Percentiles rank a stretch among this genome's conserved stretches.
These are phyloP conservation scores for Gymnarchus niloticus DNA, from an alignment of 2,113 vertebrate genomes.

Conservation along the genomic window DNA sequence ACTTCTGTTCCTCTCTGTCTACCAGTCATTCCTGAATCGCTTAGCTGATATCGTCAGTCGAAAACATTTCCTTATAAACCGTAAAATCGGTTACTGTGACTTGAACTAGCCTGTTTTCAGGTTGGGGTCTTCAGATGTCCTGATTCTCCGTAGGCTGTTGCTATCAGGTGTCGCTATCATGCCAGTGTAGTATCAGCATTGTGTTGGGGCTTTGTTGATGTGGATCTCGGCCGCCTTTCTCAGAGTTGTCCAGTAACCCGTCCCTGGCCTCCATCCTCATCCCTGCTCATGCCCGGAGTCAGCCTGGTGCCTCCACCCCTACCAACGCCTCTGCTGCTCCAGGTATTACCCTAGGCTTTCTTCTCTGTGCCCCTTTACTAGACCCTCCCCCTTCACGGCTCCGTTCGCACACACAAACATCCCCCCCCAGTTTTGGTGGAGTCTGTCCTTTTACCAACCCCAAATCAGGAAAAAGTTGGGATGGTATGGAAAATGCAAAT, in stretches of 20 bases:
- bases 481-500: too few species aligned
- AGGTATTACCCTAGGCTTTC: conserved; percentile 63
- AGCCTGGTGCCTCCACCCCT: conserved; percentile 83
- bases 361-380: not conserved
- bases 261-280: conserved; percentile 90
- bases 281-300: conserved; percentile 87
- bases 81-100: too few species aligned
- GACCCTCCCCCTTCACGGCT: not conserved
- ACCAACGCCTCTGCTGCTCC: conserved; percentile 89
- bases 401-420: too few species aligned
- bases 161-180: not conserved
- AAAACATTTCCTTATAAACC: too few species aligned
- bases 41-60: not conserved
- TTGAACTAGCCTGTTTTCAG: not conserved
- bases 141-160: not conserved
- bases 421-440: too few species aligned
- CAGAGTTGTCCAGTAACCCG: conserved; percentile 93
- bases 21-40: not conserved
- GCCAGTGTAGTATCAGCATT: conserved; percentile 1
- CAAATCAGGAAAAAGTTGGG: too few species aligned
- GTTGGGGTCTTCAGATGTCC: not conserved
- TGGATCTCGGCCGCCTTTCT: conserved; percentile 31
- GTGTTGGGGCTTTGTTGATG: not conserved
- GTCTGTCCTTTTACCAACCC: too few species aligned
- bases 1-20: not conserved